Evolutionary conservation across 92 coral and sea anemone genomes (phyloP), one percentile per base, ranked within the genome.

Genomic region (Scolanthus callimorphus): DNA sequence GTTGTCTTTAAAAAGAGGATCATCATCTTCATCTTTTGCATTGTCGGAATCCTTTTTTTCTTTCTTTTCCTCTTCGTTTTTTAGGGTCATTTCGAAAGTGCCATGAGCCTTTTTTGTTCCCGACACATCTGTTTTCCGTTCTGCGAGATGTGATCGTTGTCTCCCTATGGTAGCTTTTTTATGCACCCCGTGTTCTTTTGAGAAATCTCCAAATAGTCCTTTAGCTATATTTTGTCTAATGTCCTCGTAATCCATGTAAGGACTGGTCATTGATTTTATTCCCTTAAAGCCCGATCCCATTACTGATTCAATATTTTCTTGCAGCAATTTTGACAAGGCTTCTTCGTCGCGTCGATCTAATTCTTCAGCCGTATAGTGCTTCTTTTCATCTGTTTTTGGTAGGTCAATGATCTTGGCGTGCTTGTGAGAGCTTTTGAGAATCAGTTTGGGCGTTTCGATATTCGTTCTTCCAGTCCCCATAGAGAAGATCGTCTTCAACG

Each of bases 91-190:
- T 30, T 66, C 8, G 29, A 66, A 66, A 22, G 55, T 55, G 17
- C 73, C 73, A 24, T 66, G 62, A 26, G 55, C 41, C 39, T 66
- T 66, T 49, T 66, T 66, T 4, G 73, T 9, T 3, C 59, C 62
- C 3, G 17, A 26, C 17, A 29, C 55, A 52, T 66, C 71, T 17
- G 31, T 43, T 1, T 11, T 8, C 23, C 17, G 8, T 20, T 21
- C 17, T 6, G 4, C 22, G 52, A 21, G 4, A 4, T 46, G 8
- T 46, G 4, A 6, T 6, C 4, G 8, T 20, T 46, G 8, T 46
- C 52, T 46, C 17, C 23, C 23, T 10, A 46, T 11, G 8, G 11
- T 11, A 46, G 12, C 52, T 19, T 46, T 46, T 46, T 46, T 46
- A 15, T 34, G 6, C 6, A 6, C 6, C 43, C 15, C 15, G 9